Conservation (phyloP, 2,113 vertebrate genomes). For the Lycaon pictus region DNA sequence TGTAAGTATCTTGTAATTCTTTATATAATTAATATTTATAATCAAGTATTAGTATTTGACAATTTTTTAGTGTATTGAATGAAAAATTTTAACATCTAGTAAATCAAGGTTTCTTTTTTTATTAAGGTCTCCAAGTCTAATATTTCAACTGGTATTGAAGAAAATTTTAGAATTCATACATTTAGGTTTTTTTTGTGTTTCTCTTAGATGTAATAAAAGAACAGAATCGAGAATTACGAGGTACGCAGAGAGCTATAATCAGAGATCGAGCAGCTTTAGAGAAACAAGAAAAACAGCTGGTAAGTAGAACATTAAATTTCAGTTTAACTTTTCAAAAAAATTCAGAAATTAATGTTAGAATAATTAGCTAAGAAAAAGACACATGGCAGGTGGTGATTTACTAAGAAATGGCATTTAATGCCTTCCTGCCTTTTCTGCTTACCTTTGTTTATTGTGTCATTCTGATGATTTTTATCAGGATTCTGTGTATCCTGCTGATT, state of each 20-base stretch:
- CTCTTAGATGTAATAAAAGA: slow-evolving; percentile 96
- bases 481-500: slow-evolving; percentile 50
- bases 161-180: slow-evolving; percentile 69
- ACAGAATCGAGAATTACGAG: slow-evolving; percentile 95
- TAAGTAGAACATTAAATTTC: slow-evolving; percentile 86
- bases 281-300: slow-evolving; percentile 98
- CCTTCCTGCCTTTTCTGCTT: slow-evolving; percentile 44
- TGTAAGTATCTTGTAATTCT: not conserved
- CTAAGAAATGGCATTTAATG: slow-evolving; percentile 18
- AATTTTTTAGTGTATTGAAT: slow-evolving; percentile 10
- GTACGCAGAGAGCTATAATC: slow-evolving; percentile 97
- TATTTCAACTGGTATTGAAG: slow-evolving; percentile 30
- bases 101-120: not conserved
- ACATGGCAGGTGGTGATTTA: slow-evolving; percentile 64
- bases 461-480: slow-evolving; percentile 18
- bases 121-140: not conserved
- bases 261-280: slow-evolving; percentile 96
- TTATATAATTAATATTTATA: slow-evolving; percentile 52
- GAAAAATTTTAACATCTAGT: slow-evolving; percentile 9
- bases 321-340: slow-evolving; percentile 68
- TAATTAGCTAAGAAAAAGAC: slow-evolving; percentile 63
- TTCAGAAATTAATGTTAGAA: slow-evolving; percentile 46
- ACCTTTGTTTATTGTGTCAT: slow-evolving; percentile 55
- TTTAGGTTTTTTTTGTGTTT: slow-evolving; percentile 80
- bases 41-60: slow-evolving; percentile 4